Evolutionary conservation across 1,140 invertebrate species (phyloP), one percentile per base, ranked within the genome.

Genomic region (Bombus impatiens): DNA sequence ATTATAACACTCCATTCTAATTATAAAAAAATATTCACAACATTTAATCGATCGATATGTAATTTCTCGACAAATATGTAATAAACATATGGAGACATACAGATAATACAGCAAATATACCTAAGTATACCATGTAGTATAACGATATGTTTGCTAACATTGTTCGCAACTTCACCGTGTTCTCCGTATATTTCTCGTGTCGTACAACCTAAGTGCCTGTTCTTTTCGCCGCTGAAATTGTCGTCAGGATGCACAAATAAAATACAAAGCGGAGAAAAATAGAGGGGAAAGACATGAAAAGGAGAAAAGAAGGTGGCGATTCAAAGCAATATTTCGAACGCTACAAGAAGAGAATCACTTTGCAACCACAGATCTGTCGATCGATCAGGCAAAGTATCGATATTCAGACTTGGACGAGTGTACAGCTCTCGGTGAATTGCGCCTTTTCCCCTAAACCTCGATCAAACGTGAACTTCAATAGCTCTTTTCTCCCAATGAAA

Each of bases 381-480:
- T 25, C 77, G 62, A 79, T 40, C 62, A 47, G 12, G 59, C 28
- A n/a, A 57, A 47, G 47, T 35, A 81, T 81, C 79, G 68, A 81
- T 81, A 81, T 81, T 81, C 79, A 28, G 25, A 22, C 78, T 62
- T n/a, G 28, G n/a, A n/a, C 53, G n/a, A 72, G n/a, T 44, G 6
- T 32, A n/a, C 40, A 32, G 9, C 37, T 35, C 53, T 10, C 37
- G 8, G 22, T 59, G 40, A 82, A 74, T 59, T 44, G 70, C 44
- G 13, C 28, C 70, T 82, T 82, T 59, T 82, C 40, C 53, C 3
- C n/a, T 0, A 74, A 5, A 59, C 47, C 28, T 28, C 53, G 37
- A 62, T 32, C 79, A 74, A 82, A 62, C 47, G n/a, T 12, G 0
- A 82, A 62, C 68, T 74, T 72, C 35, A 62, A 82, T 82, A 62